Base-by-base conservation (phyloP, 2,888 invertebrate genomes). In the Lamellibrachia satsuma region DNA sequence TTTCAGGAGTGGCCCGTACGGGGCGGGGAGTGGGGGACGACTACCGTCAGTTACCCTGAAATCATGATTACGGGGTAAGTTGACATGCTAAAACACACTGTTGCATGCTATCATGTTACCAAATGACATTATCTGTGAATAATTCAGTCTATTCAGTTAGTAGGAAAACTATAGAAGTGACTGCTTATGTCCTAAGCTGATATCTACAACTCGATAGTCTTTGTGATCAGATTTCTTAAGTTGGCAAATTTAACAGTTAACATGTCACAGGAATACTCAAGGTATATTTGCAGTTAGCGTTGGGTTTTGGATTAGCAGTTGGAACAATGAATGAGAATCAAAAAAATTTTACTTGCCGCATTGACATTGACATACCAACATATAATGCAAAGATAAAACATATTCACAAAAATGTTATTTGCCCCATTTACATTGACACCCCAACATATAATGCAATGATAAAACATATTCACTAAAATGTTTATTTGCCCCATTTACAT, bases 21-120 rank as follows among this genome's bases (percentile, higher is more conserved):
- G 95, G 99, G 99, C 90, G 99, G 99, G 92, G 98, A 98, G 96
- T 99, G 99, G 98, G 98, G 98, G 94, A 98, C 98, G 93, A 98
- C 98, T 95, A 98, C 98, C 93, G 99, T 98, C 97, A 99, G 99
- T 96, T 99, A 99, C 97, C 98, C 98, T 96, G 99, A 99, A 97
- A 98, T 99, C 95, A 98, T 99, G 95, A 98, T 99, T 95, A 99
- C 99, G n/a, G 99, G 99, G 98, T 98, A 97, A 95, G 95, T 93
- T 90, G 75, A 60, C 15, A 22, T 57, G 57, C 39, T 39, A 39
- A 39, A 39, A 39, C 39, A 39, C 39, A 39, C 39, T 39, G 39
- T 39, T 1, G 1, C 39, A 39, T 39, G 39, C 39, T 39, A 11
- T 22, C 75, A 75, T 75, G 22, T 75, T 75, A 22, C 75, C 15